Base-by-base conservation (phyloP, 2,113 vertebrate species). In the Rattus rattus region DNA sequence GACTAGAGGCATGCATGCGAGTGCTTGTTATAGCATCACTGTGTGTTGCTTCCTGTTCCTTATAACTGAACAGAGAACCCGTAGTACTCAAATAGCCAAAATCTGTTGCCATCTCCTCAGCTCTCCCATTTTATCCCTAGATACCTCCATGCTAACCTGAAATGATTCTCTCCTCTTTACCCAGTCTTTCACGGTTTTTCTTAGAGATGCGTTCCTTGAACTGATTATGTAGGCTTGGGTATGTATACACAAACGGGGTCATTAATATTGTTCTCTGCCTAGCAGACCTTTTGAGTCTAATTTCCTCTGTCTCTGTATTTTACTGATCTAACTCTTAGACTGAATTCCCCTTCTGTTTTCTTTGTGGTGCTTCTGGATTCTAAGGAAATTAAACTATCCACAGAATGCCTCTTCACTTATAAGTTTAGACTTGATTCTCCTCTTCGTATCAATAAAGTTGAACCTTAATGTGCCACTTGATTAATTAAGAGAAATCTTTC, bases 391-490 rank as follows among this genome's bases (percentile, higher is more conserved):
- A 91, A 94, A 90, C 73, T 36, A 80, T 20, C 75, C 61, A 69
- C 47, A 13, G 33, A 91, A 43, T 36, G 33, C 49, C 67, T 92
- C 33, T 94, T 97, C 59, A 77, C 2, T 92, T 96, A 70, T 9
- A 92, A 26, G 67, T 81, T 92, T 94, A 92, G 47, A 94, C 70
- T 92, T 95, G 69, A 39, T 94, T 89, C 39, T 79, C 90, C 77
- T 85, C 52, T 26, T 94, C 84, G 59, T 90, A 75, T 88, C 80
- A 63, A 52, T 84, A 93, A 94, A 91, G 77, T 85, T 90, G 81
- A 96, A 76, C 33, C 63, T 30, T 94, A 70, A 92, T 90, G 7
- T 92, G 75, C 67, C 11, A 30, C 75, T 70, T 90, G 43, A 80
- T 77, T 49, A 52, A 73, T 76, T 81, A 96, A 52, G 11, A 36